These are phyloP conservation scores for Gasterosteus nipponicus DNA, from an alignment of 2,113 vertebrate genomes.

Conservation along the genomic window DNA sequence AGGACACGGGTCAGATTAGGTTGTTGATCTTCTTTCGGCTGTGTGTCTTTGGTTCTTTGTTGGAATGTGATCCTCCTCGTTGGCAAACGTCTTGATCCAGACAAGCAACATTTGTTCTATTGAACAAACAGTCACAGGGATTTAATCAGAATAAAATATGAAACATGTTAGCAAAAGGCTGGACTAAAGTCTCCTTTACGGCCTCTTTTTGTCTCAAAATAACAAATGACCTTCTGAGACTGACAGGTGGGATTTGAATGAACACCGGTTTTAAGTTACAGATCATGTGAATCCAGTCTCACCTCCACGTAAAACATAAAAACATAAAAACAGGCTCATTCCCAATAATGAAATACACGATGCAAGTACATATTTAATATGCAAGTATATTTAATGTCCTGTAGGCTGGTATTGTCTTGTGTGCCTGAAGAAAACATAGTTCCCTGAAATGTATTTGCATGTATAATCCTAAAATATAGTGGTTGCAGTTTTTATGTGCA, in stretches of 20 bases:
- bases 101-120: too few species aligned
- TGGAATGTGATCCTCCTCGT: too few species aligned
- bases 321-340: neutral
- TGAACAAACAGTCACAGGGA: too few species aligned
- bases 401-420: neutral
- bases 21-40: too few species aligned
- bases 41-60: too few species aligned
- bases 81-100: too few species aligned
- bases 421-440: too few species aligned
- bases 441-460: neutral
- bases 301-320: neutral
- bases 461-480: neutral
- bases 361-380: neutral
- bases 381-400: neutral
- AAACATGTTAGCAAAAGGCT: neutral
- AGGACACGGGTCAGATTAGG: neutral
- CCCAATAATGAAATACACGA: neutral
- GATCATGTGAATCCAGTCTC: slow-evolving; percentile 9
- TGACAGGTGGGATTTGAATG: slow-evolving; percentile 18
- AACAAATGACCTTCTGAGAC: neutral
- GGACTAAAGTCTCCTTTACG: neutral
- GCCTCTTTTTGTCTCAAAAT: neutral
- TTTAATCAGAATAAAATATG: too few species aligned
- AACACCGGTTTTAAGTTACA: slow-evolving; percentile 3
- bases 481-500: neutral